A percentile compares a stretch with the other conserved stretches of the same genome.
These are phyloP conservation scores for Acronicta aceris DNA, from an alignment of 2,888 invertebrate genomes.

Conservation along the genomic window DNA sequence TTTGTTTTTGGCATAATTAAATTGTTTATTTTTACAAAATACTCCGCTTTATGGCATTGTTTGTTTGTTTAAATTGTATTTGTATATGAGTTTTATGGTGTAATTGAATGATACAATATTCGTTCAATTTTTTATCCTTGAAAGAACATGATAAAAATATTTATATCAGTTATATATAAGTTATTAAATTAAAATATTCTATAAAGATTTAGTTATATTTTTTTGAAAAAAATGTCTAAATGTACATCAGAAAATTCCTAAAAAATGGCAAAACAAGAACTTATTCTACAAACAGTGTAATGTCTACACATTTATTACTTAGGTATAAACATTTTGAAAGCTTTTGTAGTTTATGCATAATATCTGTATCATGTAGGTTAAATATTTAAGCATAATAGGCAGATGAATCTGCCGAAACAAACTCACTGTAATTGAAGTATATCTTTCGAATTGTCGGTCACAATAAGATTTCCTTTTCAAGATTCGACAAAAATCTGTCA, in stretches of 20 bases:
- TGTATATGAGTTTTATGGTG: slow-evolving; percentile 2
- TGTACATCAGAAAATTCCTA: too few species aligned
- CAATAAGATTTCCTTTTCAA: too few species aligned
- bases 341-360: slow-evolving; percentile 21
- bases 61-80: neutral
- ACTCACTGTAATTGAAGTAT: neutral
- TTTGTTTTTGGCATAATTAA: neutral
- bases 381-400: slow-evolving; percentile 9
- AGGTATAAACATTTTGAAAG: slow-evolving; percentile 5
- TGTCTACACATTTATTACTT: slow-evolving; percentile 26
- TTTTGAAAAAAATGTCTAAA: too few species aligned
- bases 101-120: too few species aligned
- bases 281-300: slow-evolving; percentile 15
- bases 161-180: slow-evolving; percentile 16
- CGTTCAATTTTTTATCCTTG: slow-evolving; percentile 1
- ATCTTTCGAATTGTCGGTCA: too few species aligned
- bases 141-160: slow-evolving; percentile 28
- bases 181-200: slow-evolving; percentile 26
- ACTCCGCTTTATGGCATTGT: neutral
- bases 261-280: slow-evolving; percentile 5
- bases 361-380: slow-evolving; percentile 23
- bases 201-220: neutral
- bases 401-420: neutral
- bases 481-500: too few species aligned
- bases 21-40: neutral